Evolutionary conservation across 2,797 vertebrate species (phyloP), one percentile per base, ranked within the genome.

Genomic region (Smutsia temminckii): DNA sequence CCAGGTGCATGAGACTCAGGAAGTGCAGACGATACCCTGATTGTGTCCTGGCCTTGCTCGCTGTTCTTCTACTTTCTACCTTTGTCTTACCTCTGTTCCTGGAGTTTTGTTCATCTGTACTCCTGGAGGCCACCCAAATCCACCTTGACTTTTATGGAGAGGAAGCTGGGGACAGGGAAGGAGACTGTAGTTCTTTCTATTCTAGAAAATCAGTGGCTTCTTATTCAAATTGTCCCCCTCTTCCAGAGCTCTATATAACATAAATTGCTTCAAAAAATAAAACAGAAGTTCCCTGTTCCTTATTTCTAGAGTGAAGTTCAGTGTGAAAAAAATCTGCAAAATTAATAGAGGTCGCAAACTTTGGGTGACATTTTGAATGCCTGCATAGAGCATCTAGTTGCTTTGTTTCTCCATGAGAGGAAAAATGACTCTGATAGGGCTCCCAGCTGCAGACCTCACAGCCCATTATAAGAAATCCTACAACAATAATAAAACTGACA

Each of bases 281-380:
- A 80, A 23, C 55, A 72, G 46, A 71, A 46, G 9, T 71, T 64
- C 6, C 27, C 2, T 16, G 61, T 49, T 53, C 16, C 34, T 68
- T 95, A 81, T 79, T 83, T 83, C 34, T 12, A 94, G 49, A 17
- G 11, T 23, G n/a, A 93, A 3, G 13, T 85, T 95, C 49, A 10
- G 21, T 68, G 29, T 51, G 78, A 85, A 85, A 84, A 78, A 95
- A 81, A 66, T 61, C 79, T 95, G 66, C 29, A 80, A 90, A 96
- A 90, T 20, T 37, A 93, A 84, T 55, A 78, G 49, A 71, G 11
- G 7, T 96, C 80, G 79, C 72, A 72, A 59, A 49, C 53, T n/a
- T 57, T 75, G 64, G 12, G 46, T 85, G 51, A 86, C n/a, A 3
- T 64, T 77, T 66, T 27, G 69, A 93, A 86, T 80, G 55, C n/a